Evolutionary conservation across 2,888 invertebrate species (phyloP).

Genomic region (Parascotia fuliginaria): DNA sequence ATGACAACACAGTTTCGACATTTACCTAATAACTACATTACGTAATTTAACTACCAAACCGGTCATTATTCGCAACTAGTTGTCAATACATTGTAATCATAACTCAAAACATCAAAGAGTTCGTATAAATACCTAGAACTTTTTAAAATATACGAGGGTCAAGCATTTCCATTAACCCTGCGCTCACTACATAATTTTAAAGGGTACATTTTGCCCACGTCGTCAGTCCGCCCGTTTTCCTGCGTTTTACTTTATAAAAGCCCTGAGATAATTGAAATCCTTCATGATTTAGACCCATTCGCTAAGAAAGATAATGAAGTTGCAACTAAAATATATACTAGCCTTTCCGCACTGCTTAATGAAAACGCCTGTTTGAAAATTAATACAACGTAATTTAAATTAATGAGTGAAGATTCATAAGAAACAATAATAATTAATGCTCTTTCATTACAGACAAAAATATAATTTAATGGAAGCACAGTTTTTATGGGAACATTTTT

Average conservation of each 20-base stretch:
- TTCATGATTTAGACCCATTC: constrained; percentile 33
- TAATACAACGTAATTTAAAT: constrained; percentile 6
- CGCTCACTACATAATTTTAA: constrained; percentile 21
- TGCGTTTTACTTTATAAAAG: constrained; percentile 39
- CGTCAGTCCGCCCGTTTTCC: constrained; percentile 28
- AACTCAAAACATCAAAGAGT: constrained; percentile 14
- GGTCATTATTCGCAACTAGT: constrained; percentile 15
- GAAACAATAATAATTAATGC: not conserved
- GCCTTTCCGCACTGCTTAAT: constrained; percentile 14
- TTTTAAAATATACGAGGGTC: constrained; percentile 27
- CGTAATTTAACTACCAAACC: not conserved
- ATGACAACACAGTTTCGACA: not conserved
- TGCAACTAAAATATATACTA: constrained; percentile 29
- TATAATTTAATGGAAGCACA: not conserved
- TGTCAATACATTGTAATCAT: constrained; percentile 6
- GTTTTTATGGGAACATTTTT: no score
- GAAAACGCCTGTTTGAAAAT: constrained; percentile 9
- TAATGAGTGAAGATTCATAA: constrained; percentile 2
- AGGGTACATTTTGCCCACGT: constrained; percentile 31
- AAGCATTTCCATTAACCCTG: constrained; percentile 37
- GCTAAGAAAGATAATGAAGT: constrained; percentile 42
- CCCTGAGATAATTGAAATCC: constrained; percentile 56
- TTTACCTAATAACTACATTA: not conserved
- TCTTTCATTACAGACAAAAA: not conserved
- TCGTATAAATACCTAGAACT: constrained; percentile 2